Percentiles rank a stretch among this genome's conserved stretches.
These are phyloP conservation scores for Nibea coibor DNA, from an alignment of 2,113 vertebrate genomes.

Conservation along the genomic window DNA sequence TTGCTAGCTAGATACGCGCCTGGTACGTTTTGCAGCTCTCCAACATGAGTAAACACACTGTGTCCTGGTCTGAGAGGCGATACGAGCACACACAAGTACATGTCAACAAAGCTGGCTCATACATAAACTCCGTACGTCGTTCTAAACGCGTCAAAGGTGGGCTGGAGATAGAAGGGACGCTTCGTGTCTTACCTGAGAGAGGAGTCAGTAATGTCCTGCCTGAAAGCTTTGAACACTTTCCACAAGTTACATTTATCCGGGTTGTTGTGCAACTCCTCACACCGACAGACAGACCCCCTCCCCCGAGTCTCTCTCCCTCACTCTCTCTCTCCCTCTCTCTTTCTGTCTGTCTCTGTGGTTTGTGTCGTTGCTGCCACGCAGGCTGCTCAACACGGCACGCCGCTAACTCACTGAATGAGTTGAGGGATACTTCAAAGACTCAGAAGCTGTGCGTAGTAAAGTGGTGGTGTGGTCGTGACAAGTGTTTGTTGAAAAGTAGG, in stretches of 20 bases:
- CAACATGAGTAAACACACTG: slow-evolving; percentile 8
- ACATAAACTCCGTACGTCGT: neutral
- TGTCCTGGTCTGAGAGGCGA: neutral
- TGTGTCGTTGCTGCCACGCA: slow-evolving; percentile 30
- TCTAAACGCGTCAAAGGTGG: neutral
- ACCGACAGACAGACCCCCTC: slow-evolving; percentile 17
- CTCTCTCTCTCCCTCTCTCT: neutral
- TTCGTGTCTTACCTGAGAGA: slow-evolving; percentile 48
- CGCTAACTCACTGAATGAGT: neutral
- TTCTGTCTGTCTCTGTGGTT: neutral
- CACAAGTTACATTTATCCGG: slow-evolving; percentile 19
- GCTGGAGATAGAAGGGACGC: neutral
- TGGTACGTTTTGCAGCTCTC: neutral
- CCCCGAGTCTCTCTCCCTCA: neutral
- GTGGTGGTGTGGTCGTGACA: neutral
- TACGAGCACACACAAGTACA: neutral
- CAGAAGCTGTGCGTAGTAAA: neutral
- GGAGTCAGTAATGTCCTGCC: slow-evolving; percentile 10
- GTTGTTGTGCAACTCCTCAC: slow-evolving; percentile 46
- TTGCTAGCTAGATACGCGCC: slow-evolving; percentile 28
- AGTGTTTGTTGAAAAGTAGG: slow-evolving; percentile 37
- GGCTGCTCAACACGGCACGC: neutral
- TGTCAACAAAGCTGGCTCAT: slow-evolving; percentile 1
- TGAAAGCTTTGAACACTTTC: neutral
- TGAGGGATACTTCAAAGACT: neutral